These are phyloP conservation scores for Gortyna flavago DNA, from an alignment of 2,888 invertebrate species.

Conservation along the genomic window DNA sequence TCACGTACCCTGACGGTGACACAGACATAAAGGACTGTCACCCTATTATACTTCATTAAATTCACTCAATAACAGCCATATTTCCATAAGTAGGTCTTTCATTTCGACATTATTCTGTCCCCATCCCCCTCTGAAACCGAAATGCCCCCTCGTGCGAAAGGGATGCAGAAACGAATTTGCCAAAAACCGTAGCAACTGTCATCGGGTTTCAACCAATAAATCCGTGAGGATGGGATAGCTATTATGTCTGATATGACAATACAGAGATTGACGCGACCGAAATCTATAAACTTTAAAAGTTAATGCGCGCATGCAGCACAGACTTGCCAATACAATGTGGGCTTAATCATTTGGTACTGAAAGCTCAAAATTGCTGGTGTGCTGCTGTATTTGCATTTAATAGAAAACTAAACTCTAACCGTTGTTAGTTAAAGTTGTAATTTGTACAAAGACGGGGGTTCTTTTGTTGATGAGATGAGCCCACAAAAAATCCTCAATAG, in stretches of 20 bases:
- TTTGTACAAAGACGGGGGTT: constrained; percentile 14
- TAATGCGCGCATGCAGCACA: constrained; percentile 76
- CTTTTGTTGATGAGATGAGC: constrained; percentile 76
- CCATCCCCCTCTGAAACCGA: constrained; percentile 66
- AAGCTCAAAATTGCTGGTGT: constrained; percentile 33
- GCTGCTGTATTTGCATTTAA: neutral
- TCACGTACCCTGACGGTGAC: constrained; percentile 76
- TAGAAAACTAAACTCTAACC: constrained; percentile 36
- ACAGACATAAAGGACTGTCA: constrained; percentile 78
- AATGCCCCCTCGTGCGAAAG: constrained; percentile 60
- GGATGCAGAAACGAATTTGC: constrained; percentile 76
- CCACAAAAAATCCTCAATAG: constrained; percentile 81
- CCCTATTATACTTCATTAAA: constrained; percentile 86
- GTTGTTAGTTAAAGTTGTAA: constrained; percentile 16
- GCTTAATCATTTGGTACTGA: neutral
- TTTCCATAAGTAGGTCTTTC: constrained; percentile 86
- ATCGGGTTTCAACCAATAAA: constrained; percentile 88
- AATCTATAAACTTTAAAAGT: constrained; percentile 88
- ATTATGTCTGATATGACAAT: constrained; percentile 89
- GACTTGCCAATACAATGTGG: constrained; percentile 43
- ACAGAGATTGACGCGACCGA: constrained; percentile 89
- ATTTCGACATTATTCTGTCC: constrained; percentile 69
- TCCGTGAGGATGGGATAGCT: constrained; percentile 86
- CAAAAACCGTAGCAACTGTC: constrained; percentile 85
- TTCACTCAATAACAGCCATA: constrained; percentile 85